Evolutionary conservation across 2,797 vertebrate species (phyloP).

Genomic region (Kryptolebias ocellatus): DNA sequence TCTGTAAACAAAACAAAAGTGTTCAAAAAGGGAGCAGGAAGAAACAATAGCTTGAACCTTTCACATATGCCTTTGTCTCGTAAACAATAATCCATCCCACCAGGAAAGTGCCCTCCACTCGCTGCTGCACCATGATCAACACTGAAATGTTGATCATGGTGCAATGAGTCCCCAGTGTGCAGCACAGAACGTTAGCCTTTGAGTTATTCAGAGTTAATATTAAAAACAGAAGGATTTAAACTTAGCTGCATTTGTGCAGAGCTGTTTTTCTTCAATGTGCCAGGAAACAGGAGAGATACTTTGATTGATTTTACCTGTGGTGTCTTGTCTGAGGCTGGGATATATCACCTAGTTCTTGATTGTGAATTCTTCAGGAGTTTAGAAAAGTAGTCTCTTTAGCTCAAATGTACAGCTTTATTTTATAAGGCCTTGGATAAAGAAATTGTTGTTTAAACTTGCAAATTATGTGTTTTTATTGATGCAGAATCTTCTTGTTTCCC

Average conservation of each 20-base stretch:
- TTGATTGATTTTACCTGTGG: background rate
- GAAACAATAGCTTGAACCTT: no score
- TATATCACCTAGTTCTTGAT: background rate
- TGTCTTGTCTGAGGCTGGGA: conserved; percentile 4
- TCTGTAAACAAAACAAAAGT: no score
- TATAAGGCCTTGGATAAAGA: no score
- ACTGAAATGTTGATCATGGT: background rate
- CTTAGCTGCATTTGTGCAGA: conserved; percentile 9
- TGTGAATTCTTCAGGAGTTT: background rate
- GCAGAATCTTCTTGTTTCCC: background rate
- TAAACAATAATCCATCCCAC: conserved; percentile 8
- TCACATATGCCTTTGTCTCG: background rate
- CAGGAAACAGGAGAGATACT: background rate
- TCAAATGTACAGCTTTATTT: background rate
- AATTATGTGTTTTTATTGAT: conserved; percentile 3
- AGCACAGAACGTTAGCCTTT: conserved; percentile 28
- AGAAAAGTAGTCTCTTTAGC: background rate
- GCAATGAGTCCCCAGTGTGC: conserved; percentile 2
- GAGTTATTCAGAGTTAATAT: conserved; percentile 15
- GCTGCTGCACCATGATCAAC: background rate
- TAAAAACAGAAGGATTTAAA: conserved; percentile 20
- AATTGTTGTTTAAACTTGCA: background rate
- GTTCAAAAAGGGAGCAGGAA: no score
- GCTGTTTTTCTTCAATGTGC: background rate
- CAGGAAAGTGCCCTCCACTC: background rate